These are phyloP conservation scores for Anthrax anthrax DNA, from an alignment of 2,888 invertebrate genomes.

Conservation along the genomic window DNA sequence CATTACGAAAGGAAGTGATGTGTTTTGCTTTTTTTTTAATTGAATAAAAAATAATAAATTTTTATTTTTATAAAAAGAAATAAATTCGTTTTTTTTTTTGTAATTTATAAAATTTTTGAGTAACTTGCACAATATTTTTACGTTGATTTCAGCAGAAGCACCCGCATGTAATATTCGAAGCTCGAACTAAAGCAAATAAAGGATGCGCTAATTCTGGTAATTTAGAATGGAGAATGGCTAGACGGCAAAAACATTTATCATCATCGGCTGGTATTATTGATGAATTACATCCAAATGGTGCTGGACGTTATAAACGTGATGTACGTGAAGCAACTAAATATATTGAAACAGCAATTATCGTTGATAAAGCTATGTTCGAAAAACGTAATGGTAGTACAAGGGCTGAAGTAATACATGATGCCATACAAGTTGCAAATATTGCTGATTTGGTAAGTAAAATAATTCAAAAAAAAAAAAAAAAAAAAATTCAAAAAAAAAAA, in stretches of 20 bases:
- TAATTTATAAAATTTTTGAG: not conserved
- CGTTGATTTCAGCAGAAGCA: conserved; percentile 69
- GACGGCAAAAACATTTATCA: conserved; percentile 44
- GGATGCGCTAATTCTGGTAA: conserved; percentile 75
- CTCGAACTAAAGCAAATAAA: conserved; percentile 78
- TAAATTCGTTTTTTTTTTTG: no score
- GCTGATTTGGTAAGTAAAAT: conserved; percentile 74
- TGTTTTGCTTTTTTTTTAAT: no score
- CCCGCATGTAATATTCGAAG: conserved; percentile 95
- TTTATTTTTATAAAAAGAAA: no score
- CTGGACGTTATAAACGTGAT: conserved; percentile 48
- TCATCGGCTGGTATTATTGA: conserved; percentile 29
- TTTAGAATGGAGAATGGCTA: conserved; percentile 58
- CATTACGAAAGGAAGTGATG: no score
- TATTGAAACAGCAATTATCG: conserved; percentile 89
- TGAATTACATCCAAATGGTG: conserved; percentile 32
- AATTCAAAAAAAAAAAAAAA: no score
- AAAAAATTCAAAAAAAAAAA: not conserved
- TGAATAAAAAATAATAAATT: no score
- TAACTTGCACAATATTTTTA: conserved; percentile 11
- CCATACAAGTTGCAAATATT: conserved; percentile 93
- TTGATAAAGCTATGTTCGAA: conserved; percentile 94
- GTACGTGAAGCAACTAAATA: conserved; percentile 84
- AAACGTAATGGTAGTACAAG: conserved; percentile 79
- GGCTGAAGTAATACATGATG: conserved; percentile 82